Evolutionary conservation across 2,888 invertebrate species (phyloP), one percentile per base, ranked within the genome.

Genomic region (Lasioglossum calceatum): DNA sequence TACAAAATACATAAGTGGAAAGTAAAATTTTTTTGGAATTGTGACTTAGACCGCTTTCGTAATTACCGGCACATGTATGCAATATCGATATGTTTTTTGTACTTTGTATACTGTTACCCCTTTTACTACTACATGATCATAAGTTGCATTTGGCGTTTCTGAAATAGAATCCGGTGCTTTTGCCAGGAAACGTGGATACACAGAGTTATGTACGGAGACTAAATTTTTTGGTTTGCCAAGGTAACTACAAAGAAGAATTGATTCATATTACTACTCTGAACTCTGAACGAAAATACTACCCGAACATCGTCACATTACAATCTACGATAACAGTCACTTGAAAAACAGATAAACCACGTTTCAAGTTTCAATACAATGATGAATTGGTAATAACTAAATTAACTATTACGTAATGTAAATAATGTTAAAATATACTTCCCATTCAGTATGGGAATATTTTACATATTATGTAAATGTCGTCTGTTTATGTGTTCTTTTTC

Each of bases 111-210:
- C 36, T 36, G 39, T 19, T 32, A 36, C 36, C 36, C 36, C 42
- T 64, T 64, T 64, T 5, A 64, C 64, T n/a, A 14, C 19, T 42
- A 27, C 32, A 10, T 14, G 44, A 23, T 16, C 23, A 54, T 16
- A 39, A 73, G 72, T 50, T 27, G 47, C 16, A 70, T 8, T 70
- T 36, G 50, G 8, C 76, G 64, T 77, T 72, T 27, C 54, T 54
- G 23, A 77, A 77, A 73, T 36, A 77, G 75, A 70, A n/a, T 5
- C 14, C 3, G n/a, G 8, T 23, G 32, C 61, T 23, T 42, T n/a
- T 81, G 83, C 83, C 84, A 84, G 71, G 44, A 36, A 64, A 50
- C n/a, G 64, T 58, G 19, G 14, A 44, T 44, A 19, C 76, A n/a
- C 39, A 47, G 23, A 27, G 39, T 50, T 14, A 14, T n/a, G 14